These are phyloP conservation scores for Limonius californicus DNA, from an alignment of 1,140 invertebrate genomes.

Conservation along the genomic window DNA sequence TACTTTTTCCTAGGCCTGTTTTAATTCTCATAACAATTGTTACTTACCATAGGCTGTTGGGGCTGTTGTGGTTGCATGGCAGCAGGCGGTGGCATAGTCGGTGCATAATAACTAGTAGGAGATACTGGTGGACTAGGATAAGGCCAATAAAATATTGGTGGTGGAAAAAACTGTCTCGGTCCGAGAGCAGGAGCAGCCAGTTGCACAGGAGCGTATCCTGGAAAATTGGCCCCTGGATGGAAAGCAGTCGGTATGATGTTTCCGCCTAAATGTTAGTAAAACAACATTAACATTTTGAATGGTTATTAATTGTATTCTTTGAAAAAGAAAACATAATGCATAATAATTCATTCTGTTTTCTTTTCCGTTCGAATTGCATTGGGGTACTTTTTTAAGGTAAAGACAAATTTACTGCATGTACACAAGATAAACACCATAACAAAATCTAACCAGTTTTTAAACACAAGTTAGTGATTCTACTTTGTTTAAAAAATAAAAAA, in stretches of 20 bases:
- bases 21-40: no score
- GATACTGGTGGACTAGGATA: constrained; percentile 91
- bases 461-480: no score
- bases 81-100: constrained; percentile 50
- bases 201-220: constrained; percentile 45
- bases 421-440: no score
- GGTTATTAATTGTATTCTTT: not conserved
- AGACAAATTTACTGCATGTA: no score
- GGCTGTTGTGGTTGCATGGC: constrained; percentile 37
- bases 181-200: constrained; percentile 46
- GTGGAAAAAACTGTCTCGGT: constrained; percentile 50
- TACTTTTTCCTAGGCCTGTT: no score
- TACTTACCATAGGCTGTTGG: constrained; percentile 39
- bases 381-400: no score
- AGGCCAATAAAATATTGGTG: constrained; percentile 78
- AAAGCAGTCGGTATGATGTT: constrained; percentile 54
- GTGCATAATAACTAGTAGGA: constrained; percentile 76
- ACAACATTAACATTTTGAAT: no score
- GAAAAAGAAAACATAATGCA: no score
- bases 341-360: no score
- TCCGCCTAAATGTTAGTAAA: constrained; percentile 48
- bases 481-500: not conserved
- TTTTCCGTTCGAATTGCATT: no score
- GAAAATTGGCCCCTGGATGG: constrained; percentile 49
- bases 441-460: no score